phyloP scores from a whole-genome alignment of 2,113 vertebrate species.

The Tetraodon nigroviridis region DNA sequence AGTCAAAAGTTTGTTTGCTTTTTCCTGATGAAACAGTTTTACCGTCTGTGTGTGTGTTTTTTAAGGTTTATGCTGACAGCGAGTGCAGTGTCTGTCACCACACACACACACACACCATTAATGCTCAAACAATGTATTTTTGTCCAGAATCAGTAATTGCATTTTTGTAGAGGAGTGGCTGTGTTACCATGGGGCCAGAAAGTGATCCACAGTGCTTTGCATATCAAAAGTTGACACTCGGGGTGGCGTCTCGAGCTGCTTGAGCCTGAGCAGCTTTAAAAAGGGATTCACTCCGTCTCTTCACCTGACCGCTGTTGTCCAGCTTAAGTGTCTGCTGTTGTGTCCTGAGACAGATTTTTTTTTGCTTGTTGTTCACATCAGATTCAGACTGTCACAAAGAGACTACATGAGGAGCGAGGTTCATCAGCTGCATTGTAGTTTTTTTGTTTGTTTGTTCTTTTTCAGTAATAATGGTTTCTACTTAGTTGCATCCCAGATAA shows the following conservation, averaged over 20 bases:
- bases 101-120: constrained; percentile 23
- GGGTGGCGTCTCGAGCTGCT: constrained; percentile 23
- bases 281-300: constrained; percentile 21
- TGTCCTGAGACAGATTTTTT: constrained; percentile 8
- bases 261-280: constrained; percentile 30
- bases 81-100: constrained; percentile 5
- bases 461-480: background rate
- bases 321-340: constrained; percentile 27
- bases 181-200: constrained; percentile 63
- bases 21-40: constrained; percentile 1
- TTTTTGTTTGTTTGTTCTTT: too few species aligned
- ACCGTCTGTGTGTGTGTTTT: too few species aligned
- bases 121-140: constrained; percentile 51
- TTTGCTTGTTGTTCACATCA: constrained; percentile 8
- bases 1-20: constrained; percentile 5
- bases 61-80: too few species aligned
- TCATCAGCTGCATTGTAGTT: background rate
- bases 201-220: constrained; percentile 67
- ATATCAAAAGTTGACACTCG: constrained; percentile 70
- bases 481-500: constrained; percentile 32
- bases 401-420: background rate
- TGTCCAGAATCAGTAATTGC: constrained; percentile 70
- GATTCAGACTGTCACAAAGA: constrained; percentile 3
- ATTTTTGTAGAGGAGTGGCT: constrained; percentile 63
- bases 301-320: constrained; percentile 22